Base-by-base conservation (phyloP, 2,113 vertebrate genomes). In the Actinemys pallida region DNA sequence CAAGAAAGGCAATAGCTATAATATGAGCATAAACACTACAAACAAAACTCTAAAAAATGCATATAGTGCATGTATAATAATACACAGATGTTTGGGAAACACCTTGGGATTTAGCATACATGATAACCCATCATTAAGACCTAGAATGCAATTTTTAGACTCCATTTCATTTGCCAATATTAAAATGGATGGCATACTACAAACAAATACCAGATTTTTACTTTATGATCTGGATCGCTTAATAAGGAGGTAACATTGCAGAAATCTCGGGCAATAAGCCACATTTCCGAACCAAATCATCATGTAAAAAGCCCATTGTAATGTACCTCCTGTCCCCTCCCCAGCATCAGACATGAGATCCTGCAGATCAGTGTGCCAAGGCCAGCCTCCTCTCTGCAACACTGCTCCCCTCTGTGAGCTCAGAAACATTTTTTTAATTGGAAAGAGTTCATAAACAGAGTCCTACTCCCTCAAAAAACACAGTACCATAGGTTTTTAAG, bases 161-260 rank as follows among this genome's bases (percentile, higher is more conserved):
- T 49, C 16, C n/a, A 80, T 22, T 56, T 85, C 56, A 54, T 54
- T 83, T 72, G 31, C 59, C 76, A 89, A 94, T 6, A 85, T 20
- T 62, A 90, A 86, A 96, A 94, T n/a, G 1, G 87, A 35, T 45
- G 45, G 24, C 7, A 72, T 17, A 7, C n/a, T 50, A 88, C 25
- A 93, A 84, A 80, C n/a, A 52, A 65, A 84, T 10, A 35, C 35
- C 11, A 52, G 52, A 53, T 49, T 72, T 78, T 25, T 56, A 75
- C 50, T 47, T 59, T 84, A 83, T 0, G 1, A 87, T 0, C 0
- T n/a, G 49, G 65, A 83, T 1, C 1, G 35, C 2, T 35, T 84
- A 52, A 89, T 3, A 14, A 42, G 54, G 86, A 35, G 24, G 85
- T 76, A 87, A 52, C 2, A 45, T 19, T 5, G 8, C 16, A 80